A percentile compares a stretch with the other conserved stretches of the same genome.
phyloP scores from a whole-genome alignment of 2,113 vertebrate genomes.

The Cisticola juncidis region DNA sequence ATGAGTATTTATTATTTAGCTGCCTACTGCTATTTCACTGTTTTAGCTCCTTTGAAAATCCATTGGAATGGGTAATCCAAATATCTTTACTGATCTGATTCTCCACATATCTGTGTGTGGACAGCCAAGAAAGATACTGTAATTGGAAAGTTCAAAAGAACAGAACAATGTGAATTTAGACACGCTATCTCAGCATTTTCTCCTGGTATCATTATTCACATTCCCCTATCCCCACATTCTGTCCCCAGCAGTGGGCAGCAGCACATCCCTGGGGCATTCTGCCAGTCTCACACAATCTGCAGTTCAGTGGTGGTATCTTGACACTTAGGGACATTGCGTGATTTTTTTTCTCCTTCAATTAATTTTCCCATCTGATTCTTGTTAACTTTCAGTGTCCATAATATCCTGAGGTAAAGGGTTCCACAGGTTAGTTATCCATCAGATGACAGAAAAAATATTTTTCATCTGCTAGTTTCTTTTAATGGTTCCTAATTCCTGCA shows the following conservation, averaged over 20 bases:
- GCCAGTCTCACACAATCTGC: not conserved
- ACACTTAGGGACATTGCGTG: not conserved
- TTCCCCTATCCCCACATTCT: not conserved
- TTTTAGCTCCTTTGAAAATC: not conserved
- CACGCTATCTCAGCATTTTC: not conserved
- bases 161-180: not conserved
- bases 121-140: not conserved
- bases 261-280: not conserved
- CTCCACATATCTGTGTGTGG: not conserved
- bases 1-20: not conserved
- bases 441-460: not conserved
- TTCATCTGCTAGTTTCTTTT: not conserved
- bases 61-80: not conserved
- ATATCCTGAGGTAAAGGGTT: not conserved
- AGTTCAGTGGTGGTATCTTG: not conserved
- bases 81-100: not conserved
- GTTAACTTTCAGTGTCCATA: not conserved
- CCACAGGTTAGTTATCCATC: not conserved
- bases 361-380: not conserved
- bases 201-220: not conserved
- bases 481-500: not conserved
- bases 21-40: not conserved
- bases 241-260: not conserved
- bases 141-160: not conserved
- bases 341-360: not conserved